A percentile compares a stretch with the other conserved stretches of the same genome.
Conservation (phyloP, 2,113 vertebrate genomes). For the Percopsis transmontana region DNA sequence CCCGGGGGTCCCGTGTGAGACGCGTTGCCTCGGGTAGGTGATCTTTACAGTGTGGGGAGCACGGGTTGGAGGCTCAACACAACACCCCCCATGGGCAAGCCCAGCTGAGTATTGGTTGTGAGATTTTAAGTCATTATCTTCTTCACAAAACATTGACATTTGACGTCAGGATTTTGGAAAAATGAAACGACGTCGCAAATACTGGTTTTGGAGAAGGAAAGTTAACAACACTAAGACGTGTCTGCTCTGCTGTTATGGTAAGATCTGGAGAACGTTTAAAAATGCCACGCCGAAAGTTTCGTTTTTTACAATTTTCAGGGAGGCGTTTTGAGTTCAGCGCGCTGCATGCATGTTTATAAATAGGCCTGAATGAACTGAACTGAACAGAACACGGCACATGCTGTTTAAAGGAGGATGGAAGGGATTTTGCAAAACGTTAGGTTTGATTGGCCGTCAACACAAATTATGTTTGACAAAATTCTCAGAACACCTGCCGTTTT, state of each 20-base stretch:
- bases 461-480: no score
- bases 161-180: slow-evolving; percentile 37
- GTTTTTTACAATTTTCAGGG: background rate
- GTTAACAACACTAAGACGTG: slow-evolving; percentile 69
- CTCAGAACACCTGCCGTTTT: background rate
- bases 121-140: slow-evolving; percentile 13
- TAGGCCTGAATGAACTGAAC: no score
- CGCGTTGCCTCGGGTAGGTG: slow-evolving; percentile 58
- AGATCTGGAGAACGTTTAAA: slow-evolving; percentile 21
- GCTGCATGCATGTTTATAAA: no score
- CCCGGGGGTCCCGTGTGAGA: slow-evolving; percentile 38
- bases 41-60: slow-evolving; percentile 17
- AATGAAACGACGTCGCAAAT: slow-evolving; percentile 77
- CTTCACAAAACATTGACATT: slow-evolving; percentile 38
- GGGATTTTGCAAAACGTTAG: no score
- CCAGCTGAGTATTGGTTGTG: background rate
- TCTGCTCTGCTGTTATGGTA: slow-evolving; percentile 71
- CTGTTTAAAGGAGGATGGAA: no score
- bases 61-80: slow-evolving; percentile 7
- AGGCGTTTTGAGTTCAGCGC: no score
- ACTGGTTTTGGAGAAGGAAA: slow-evolving; percentile 77
- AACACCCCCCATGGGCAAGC: background rate
- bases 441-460: no score
- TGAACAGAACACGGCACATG: no score
- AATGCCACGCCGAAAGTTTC: background rate